Percentiles rank a stretch among this genome's conserved stretches.
Evolutionary conservation across 35 echinoderm and acorn worm species (phyloP).

Genomic region (Hemicentrotus pulcherrimus): DNA sequence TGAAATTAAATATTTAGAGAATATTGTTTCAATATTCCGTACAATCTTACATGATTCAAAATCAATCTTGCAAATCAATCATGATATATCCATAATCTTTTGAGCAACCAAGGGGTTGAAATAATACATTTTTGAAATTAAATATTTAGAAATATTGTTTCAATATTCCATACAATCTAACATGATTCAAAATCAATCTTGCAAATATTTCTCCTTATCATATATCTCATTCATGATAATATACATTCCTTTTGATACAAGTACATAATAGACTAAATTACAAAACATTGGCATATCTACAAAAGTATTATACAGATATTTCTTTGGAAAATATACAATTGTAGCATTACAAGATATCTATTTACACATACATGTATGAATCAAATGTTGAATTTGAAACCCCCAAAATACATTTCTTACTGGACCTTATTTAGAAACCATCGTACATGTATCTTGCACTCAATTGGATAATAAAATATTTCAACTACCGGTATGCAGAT

Average conservation of each 20-base stretch:
- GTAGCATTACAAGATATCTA: neutral
- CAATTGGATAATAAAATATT: too few relatives aligned
- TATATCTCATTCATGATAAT: neutral
- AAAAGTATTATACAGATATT: neutral
- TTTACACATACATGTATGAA: neutral
- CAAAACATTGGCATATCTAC: neutral
- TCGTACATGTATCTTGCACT: too few relatives aligned
- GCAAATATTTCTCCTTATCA: neutral
- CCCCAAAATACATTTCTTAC: too few relatives aligned
- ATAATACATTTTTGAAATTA: too few relatives aligned
- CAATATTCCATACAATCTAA: too few relatives aligned
- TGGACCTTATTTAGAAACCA: too few relatives aligned
- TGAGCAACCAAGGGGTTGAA: too few relatives aligned
- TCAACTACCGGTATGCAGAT: too few relatives aligned
- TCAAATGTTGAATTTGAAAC: neutral
- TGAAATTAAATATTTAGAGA: neutral
- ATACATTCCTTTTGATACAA: neutral
- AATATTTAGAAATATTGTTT: too few relatives aligned
- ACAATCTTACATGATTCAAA: neutral
- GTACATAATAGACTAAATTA: neutral
- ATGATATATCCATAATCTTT: too few relatives aligned
- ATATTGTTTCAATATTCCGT: neutral
- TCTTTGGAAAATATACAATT: conserved; percentile 14
- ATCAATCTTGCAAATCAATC: neutral
- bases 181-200: too few relatives aligned